phyloP scores from a whole-genome alignment of 2,888 invertebrate genomes.

The Drosophila nr. perissopoda region DNA sequence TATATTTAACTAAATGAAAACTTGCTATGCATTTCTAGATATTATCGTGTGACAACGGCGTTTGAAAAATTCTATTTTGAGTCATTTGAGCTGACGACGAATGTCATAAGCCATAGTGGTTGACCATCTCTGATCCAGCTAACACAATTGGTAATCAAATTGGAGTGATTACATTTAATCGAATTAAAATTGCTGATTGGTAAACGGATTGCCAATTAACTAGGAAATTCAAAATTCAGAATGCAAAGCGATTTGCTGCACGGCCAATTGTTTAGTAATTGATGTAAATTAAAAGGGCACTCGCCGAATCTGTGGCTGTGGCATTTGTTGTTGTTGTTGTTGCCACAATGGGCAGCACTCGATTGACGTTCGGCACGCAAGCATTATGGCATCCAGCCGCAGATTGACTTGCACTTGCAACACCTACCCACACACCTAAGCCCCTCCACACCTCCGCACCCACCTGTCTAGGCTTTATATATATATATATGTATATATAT shows the following conservation, averaged over 20 bases:
- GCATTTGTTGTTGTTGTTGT: constrained; percentile 33
- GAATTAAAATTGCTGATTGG: constrained; percentile 13
- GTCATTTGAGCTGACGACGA: not conserved
- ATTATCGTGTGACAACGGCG: not conserved
- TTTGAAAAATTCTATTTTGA: not conserved
- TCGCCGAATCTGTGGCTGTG: constrained; percentile 27
- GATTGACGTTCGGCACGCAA: constrained; percentile 50
- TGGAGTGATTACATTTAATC: constrained; percentile 25
- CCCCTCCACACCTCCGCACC: not conserved
- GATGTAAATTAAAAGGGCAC: constrained; percentile 56
- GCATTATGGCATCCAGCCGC: constrained; percentile 13
- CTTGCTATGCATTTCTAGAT: not conserved
- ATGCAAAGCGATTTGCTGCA: constrained; percentile 38
- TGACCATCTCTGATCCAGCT: not conserved
- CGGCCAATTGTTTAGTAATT: constrained; percentile 66
- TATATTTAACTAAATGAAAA: not conserved
- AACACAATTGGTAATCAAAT: constrained; percentile 18
- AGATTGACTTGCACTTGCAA: constrained; percentile 42
- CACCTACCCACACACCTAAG: not conserved
- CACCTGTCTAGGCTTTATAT: not conserved
- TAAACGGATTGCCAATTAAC: constrained; percentile 26
- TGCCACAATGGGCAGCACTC: constrained; percentile 13
- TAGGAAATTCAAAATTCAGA: not conserved
- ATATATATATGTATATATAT: not conserved
- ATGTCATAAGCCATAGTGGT: not conserved